Evolutionary conservation across 2,113 vertebrate genomes (phyloP), one percentile per base, ranked within the genome.

Genomic region (Psilopogon haemacephalus): DNA sequence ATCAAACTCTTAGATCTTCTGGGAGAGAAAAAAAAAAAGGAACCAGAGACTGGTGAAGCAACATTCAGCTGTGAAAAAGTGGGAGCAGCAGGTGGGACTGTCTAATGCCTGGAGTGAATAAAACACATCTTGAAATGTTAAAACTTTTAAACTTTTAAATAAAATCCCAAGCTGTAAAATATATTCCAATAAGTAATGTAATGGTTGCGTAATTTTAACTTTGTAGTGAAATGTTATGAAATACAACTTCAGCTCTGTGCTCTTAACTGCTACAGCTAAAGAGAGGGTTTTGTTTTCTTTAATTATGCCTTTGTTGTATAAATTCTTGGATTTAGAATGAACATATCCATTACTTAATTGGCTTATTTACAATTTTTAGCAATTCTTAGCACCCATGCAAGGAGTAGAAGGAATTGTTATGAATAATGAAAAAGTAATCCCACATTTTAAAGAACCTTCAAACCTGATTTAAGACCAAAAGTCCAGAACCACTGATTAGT

Each of bases 1-100:
- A 95, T 97, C 97, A 65, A 98, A 98, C 88, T 95, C 98, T 55
- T 98, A 98, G 95, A 92, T 88, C 90, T 82, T 65, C 88, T 85
- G 64, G 88, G 77, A 95, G 77, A 77, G 94, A 95, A 96, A 77
- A 94, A 95, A 96, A 90, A 86, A 91, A 85, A n/a, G 77, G 84
- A 94, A 96, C 67, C 84, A 80, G 94, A 95, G 90, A 77, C 84
- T 50, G 40, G 44, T 84, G 90, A 96, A 94, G 63, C 46, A 88
- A 28, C 5, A 1, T 78, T 94, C 68, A 64, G 69, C 50, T 74
- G 50, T 5, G 46, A 71, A 52, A 91, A 89, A 23, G 67, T 94
- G 86, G 48, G 70, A 95, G 70, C 58, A 80, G 48, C 84, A 87
- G 74, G 90, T 62, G 70, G 86, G 75, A 92, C 60, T 81, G 63